Evolutionary conservation across 2,888 invertebrate genomes (phyloP).

Genomic region (Hirtodrosophila duncani): DNA sequence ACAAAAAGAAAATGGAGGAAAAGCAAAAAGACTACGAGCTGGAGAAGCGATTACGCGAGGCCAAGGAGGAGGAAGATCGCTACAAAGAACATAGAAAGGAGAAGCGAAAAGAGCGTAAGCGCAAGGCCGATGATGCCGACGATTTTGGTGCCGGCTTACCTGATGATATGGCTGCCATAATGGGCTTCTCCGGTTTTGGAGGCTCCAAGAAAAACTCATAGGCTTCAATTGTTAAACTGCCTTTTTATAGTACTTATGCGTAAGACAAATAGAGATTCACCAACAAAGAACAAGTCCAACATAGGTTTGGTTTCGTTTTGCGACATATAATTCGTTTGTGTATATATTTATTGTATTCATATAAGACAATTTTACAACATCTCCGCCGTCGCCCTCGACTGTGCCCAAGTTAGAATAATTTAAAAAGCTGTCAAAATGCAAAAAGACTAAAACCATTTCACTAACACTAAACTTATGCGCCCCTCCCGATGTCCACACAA

Average conservation of each 20-base stretch:
- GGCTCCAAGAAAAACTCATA: constrained; percentile 84
- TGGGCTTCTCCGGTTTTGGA: constrained; percentile 97
- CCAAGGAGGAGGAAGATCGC: constrained; percentile 97
- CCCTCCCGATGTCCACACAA: constrained; percentile 22
- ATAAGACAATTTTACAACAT: constrained; percentile 67
- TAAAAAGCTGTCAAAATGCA: constrained; percentile 62
- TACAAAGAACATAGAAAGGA: constrained; percentile 92
- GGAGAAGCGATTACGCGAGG: constrained; percentile 91
- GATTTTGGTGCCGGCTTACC: constrained; percentile 78
- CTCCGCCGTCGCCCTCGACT: constrained; percentile 38
- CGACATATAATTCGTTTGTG: constrained; percentile 64
- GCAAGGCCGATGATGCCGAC: constrained; percentile 86
- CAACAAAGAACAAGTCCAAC: constrained; percentile 47
- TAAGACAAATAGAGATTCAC: constrained; percentile 32
- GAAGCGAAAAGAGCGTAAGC: constrained; percentile 91
- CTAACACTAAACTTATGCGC: constrained; percentile 50
- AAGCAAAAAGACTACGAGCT: constrained; percentile 97
- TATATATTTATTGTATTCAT: constrained; percentile 28
- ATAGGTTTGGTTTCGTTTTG: constrained; percentile 48
- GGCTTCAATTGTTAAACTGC: constrained; percentile 28
- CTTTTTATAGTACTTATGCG: constrained; percentile 22
- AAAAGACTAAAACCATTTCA: constrained; percentile 43
- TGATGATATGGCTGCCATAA: constrained; percentile 90
- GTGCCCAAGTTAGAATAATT: constrained; percentile 63
- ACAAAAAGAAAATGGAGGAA: constrained; percentile 96